Evolutionary conservation across 2,888 invertebrate species (phyloP), one percentile per base, ranked within the genome.

Genomic region (Monoplex corrugatus): DNA sequence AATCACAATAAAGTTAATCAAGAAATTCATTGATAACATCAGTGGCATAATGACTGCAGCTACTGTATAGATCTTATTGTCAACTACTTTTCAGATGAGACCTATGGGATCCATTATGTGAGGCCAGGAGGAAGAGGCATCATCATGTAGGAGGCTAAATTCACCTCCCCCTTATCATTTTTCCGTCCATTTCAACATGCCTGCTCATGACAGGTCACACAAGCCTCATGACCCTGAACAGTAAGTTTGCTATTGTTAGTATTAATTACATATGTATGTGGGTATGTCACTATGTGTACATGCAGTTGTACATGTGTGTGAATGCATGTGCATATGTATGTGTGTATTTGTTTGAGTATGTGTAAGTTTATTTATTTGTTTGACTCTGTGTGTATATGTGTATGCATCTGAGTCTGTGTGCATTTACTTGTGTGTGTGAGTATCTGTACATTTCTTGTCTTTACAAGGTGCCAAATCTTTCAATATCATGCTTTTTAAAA

Each of bases 151-250:
- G 85, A 83, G 83, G 88, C 83, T 80, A 44, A 63, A 50, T 13
- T 89, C 44, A 57, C 83, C 50, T 86, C 88, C 89, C 87, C 88
- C 89, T 84, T 50, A 43, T 75, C 32, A 35, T 45, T 32, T 84
- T 43, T 86, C 86, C 86, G 86, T 89, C 86, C 86, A 86, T 63
- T 44, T 38, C 78, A 89, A 50, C 87, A 92, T 93, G 93, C 92
- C 93, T 88, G 90, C 90, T 44, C 91, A 91, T 87, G 91, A 90
- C 40, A 91, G 91, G 87, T 90, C 68, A 80, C 43, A 87, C 78
- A 91, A 87, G 87, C 90, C 91, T 57, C 84, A 91, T 50, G 89
- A 91, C 43, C 87, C 90, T 78, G 91, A 91, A 57, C 90, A 90
- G 93, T 93, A 90, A 90, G 92, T 63, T 28, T 10, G n/a, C n/a